phyloP scores from a whole-genome alignment of 2,888 invertebrate genomes.

The Spatulosminthurus flaviceps region DNA sequence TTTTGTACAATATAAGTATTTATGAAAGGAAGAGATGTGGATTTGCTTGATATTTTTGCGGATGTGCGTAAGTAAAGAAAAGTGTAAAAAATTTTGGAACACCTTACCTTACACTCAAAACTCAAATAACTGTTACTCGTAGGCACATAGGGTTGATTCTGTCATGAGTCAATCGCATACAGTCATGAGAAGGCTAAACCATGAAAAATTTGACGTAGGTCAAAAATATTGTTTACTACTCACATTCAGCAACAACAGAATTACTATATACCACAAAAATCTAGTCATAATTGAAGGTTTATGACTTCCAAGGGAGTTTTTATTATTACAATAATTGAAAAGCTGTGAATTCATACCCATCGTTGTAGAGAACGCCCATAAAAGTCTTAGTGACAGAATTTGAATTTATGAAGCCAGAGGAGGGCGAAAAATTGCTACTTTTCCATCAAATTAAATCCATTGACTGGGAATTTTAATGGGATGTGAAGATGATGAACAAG shows the following conservation, averaged over 20 bases:
- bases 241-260: too few relatives aligned
- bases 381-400: conserved; percentile 4
- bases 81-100: too few relatives aligned
- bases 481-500: not conserved
- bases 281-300: conserved; percentile 4
- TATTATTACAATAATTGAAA: not conserved
- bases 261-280: not conserved
- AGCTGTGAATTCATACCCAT: not conserved
- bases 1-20: too few relatives aligned
- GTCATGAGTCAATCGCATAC: too few relatives aligned
- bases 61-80: too few relatives aligned
- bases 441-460: not conserved
- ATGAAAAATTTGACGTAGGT: conserved; percentile 3
- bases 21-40: too few relatives aligned
- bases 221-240: not conserved
- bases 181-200: not conserved
- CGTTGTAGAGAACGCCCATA: not conserved
- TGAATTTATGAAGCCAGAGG: not conserved
- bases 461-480: not conserved
- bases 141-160: too few relatives aligned
- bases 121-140: too few relatives aligned
- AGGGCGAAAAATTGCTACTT: conserved; percentile 13
- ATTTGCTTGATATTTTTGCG: too few relatives aligned
- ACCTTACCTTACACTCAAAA: too few relatives aligned
- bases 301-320: not conserved